Base-by-base conservation (phyloP, 1,140 invertebrate genomes). In the Macrostomum lignano region DNA sequence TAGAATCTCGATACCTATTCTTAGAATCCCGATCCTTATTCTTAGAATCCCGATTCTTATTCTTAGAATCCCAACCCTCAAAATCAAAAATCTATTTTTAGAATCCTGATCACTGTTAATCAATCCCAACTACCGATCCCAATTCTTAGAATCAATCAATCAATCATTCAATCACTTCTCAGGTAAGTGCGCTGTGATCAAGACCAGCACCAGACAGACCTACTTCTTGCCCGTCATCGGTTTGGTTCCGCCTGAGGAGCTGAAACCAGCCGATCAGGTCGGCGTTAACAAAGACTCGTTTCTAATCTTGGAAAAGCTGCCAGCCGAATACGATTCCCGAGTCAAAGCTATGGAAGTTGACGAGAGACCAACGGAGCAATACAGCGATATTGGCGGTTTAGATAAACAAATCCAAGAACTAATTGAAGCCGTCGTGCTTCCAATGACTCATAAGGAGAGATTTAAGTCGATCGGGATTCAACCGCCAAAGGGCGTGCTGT, bases 321-420 rank as follows among this genome's bases (percentile, higher is more conserved):
- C 91, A 1, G 76, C 82, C 13, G 91, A 98, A 60, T 96, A 48
- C 51, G 91, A 98, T 55, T 88, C 84, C 1, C 65, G 91, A 42
- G 91, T 98, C 0, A 98, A 98, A 54, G 88, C 88, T 38, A 98
- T 96, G 91, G 88, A 96, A 60, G 91, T 98, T 1, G 88, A 98
- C 59, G 88, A 96, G 57, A 66, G 88, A 42, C 91, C 91, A 1
- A 93, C 82, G 23, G 91, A 98, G 56, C 86, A 96, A 53, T 98
- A 98, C 61, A 86, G 79, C 23, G 91, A 98, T 61, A 94, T 98
- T 58, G 91, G 91, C 50, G 91, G 84, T 2, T 58, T 93, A 26
- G 84, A 94, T 46, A 94, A 94, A 61, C 91, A 98, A 62, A 98
- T 98, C 52, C 68, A 72, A 17, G 33, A 82, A 64, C 52, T 93